Conservation (phyloP, 2,888 invertebrate species). For the Julus scanicus region DNA sequence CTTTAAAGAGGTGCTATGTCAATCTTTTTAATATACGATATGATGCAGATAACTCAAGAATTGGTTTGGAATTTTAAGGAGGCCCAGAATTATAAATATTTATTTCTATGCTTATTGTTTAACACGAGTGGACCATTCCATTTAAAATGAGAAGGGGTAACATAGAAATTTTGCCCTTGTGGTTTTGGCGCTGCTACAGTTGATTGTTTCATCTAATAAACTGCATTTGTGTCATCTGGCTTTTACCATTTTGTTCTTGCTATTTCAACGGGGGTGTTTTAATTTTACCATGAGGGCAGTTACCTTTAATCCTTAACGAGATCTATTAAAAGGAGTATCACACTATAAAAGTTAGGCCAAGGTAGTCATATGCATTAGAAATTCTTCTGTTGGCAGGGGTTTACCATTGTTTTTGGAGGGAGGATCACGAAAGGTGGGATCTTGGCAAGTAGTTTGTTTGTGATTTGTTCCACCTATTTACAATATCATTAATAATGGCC, state of each 20-base stretch:
- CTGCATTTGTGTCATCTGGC: background rate
- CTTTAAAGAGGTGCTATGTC: background rate
- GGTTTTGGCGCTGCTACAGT: background rate
- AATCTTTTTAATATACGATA: background rate
- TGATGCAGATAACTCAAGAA: background rate
- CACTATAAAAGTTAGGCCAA: background rate
- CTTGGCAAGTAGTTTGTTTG: background rate
- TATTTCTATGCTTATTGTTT: slow-evolving; percentile 1
- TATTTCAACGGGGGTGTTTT: background rate
- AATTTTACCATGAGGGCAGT: background rate
- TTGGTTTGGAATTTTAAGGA: slow-evolving; percentile 14
- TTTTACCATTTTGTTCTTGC: background rate
- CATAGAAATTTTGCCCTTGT: background rate
- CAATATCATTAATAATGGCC: background rate
- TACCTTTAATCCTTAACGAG: background rate
- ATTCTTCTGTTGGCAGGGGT: background rate
- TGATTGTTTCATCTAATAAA: slow-evolving; percentile 7
- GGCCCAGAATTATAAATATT: background rate
- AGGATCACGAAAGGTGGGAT: background rate
- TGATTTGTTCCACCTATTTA: background rate
- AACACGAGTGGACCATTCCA: background rate
- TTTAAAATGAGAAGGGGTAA: background rate
- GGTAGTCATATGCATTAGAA: background rate
- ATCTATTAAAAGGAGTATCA: background rate
- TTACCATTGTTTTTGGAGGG: background rate